Evolutionary conservation across 2,888 invertebrate genomes (phyloP), one percentile per base, ranked within the genome.

Genomic region (Thera obeliscata): DNA sequence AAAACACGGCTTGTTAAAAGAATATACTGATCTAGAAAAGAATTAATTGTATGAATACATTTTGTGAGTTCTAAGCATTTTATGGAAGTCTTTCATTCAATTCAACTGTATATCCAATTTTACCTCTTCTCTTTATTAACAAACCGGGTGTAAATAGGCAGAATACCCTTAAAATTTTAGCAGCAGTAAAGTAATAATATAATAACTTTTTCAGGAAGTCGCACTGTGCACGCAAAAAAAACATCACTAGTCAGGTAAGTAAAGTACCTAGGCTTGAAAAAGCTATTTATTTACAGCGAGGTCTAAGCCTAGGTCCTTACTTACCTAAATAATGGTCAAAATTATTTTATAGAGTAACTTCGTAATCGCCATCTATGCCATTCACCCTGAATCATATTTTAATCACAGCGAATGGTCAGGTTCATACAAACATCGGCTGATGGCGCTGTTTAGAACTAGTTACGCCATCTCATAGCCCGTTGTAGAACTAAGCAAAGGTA

Each of bases 1-100:
- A n/a, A 77, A 68, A 80, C 74, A 54, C n/a, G 71, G 81, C 77
- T 73, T 69, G 72, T 9, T 48, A 63, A 63, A 58, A 61, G 67
- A 67, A 33, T 52, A 57, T 60, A 64, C 56, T 50, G 69, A 69
- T 62, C 43, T 57, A 55, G 46, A 64, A 22, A 22, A 22, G 8
- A 50, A 38, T 43, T 5, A 61, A 61, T 43, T 56, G 50, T 41
- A 60, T 49, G 49, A 50, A 58, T 46, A 46, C 50, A 33, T 22
- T 8, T 55, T 41, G 50, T 65, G 62, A 46, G 58, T 69, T 61
- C 65, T 65, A 65, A 56, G 69, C 69, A 69, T 65, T 1, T 46
- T 41, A 56, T 38, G 33, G 36, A 2, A 49, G 33, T 36, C 4
- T 64, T 61, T 72, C 12, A 35, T 52, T 43, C 5, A 41, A 46